Conservation (phyloP, 2,797 vertebrate species). For the Echeneis naucrates region DNA sequence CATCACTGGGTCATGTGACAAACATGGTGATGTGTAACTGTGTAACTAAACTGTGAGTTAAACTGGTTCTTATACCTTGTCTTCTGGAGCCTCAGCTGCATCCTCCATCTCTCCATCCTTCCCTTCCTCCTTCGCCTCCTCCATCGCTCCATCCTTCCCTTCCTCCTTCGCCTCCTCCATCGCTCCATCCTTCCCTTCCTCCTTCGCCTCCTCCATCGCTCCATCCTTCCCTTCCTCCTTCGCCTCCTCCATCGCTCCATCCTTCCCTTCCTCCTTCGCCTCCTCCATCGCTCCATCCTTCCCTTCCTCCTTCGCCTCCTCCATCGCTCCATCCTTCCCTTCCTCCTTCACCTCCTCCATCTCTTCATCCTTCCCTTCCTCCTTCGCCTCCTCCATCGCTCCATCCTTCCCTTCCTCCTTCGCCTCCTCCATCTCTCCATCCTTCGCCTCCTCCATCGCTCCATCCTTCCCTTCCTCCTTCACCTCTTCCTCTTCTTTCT, state of each 20-base stretch:
- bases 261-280: no score
- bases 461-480: background rate
- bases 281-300: no score
- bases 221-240: background rate
- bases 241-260: background rate
- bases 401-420: background rate
- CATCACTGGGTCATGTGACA: no score
- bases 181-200: background rate
- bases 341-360: no score
- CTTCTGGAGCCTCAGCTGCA: background rate
- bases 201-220: background rate
- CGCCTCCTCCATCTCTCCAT: background rate
- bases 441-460: background rate
- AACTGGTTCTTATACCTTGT: conserved; percentile 8
- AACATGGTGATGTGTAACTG: no score
- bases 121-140: background rate
- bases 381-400: background rate
- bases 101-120: background rate
- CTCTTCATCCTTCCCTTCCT: no score
- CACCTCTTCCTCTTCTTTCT: conserved; percentile 1
- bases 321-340: no score
- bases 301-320: no score
- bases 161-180: background rate
- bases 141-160: background rate
- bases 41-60: background rate